Evolutionary conservation across 2,888 invertebrate genomes (phyloP).

Genomic region (Zaprionus bogoriensis): DNA sequence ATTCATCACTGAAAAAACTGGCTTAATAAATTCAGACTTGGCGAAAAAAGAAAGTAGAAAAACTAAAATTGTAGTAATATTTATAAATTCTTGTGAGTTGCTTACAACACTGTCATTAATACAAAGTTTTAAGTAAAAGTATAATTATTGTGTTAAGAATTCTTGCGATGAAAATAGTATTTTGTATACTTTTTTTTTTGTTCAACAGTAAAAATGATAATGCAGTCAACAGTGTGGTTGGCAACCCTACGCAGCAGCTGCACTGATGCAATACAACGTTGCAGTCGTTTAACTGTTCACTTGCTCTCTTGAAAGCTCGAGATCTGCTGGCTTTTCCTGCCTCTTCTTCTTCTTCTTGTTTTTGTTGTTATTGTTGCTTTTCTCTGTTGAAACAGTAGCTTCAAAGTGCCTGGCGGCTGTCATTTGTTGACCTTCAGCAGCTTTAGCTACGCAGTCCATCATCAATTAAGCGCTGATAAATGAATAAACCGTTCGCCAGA

Average conservation of each 20-base stretch:
- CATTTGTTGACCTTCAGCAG: slow-evolving; percentile 63
- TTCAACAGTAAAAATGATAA: background rate
- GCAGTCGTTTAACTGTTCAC: slow-evolving; percentile 6
- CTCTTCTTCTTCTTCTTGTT: background rate
- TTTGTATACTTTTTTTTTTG: no score
- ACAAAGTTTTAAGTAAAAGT: no score
- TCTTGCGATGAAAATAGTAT: no score
- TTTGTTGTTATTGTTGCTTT: slow-evolving; percentile 11
- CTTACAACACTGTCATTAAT: no score
- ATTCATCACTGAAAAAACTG: no score
- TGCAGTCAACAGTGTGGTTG: background rate
- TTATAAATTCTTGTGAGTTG: no score
- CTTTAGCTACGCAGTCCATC: slow-evolving; percentile 39
- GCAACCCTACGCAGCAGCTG: background rate
- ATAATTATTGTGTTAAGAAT: no score
- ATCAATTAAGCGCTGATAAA: slow-evolving; percentile 55
- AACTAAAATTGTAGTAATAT: no score
- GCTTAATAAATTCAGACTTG: no score
- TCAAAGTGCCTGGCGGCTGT: slow-evolving; percentile 32
- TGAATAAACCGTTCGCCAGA: slow-evolving; percentile 38
- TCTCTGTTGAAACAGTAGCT: slow-evolving; percentile 42
- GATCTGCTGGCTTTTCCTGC: background rate
- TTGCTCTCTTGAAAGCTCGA: slow-evolving; percentile 18
- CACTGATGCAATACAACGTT: slow-evolving; percentile 17
- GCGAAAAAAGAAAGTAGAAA: no score